A percentile compares a stretch with the other conserved stretches of the same genome.
phyloP scores from a whole-genome alignment of 1,140 invertebrate species.

The Leptopilina boulardi region DNA sequence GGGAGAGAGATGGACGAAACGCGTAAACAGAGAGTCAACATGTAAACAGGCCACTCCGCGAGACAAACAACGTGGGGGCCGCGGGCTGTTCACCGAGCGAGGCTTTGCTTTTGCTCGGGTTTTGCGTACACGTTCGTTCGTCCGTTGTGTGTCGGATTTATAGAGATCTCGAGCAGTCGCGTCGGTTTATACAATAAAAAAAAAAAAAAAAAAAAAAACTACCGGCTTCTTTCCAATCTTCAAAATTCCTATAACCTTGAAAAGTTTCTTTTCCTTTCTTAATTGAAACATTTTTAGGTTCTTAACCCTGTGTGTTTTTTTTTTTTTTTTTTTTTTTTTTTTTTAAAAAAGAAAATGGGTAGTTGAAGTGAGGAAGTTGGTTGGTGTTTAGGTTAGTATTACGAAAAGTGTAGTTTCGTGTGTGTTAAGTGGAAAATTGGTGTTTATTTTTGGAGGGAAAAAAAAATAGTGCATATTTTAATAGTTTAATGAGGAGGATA shows the following conservation, averaged over 20 bases:
- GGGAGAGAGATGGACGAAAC: slow-evolving; percentile 63
- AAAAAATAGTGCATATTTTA: not conserved
- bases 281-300: not conserved
- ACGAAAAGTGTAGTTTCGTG: too few species aligned
- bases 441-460: slow-evolving; percentile 8
- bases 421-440: not conserved
- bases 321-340: too few species aligned
- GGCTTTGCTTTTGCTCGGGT: slow-evolving; percentile 39
- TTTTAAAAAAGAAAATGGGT: too few species aligned
- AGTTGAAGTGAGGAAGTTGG: not conserved
- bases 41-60: slow-evolving; percentile 77
- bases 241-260: not conserved
- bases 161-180: slow-evolving; percentile 17
- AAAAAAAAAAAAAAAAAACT: too few species aligned
- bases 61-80: slow-evolving; percentile 77
- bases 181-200: not conserved
- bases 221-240: slow-evolving; percentile 2
- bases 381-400: slow-evolving; percentile 6
- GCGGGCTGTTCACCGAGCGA: slow-evolving; percentile 69
- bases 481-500: not conserved
- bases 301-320: too few species aligned
- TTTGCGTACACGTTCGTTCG: slow-evolving; percentile 52
- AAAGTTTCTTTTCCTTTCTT: too few species aligned
- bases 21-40: slow-evolving; percentile 76
- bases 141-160: slow-evolving; percentile 41